Base-by-base conservation (phyloP, 2,113 vertebrate genomes). In the Clinocottus analis region DNA sequence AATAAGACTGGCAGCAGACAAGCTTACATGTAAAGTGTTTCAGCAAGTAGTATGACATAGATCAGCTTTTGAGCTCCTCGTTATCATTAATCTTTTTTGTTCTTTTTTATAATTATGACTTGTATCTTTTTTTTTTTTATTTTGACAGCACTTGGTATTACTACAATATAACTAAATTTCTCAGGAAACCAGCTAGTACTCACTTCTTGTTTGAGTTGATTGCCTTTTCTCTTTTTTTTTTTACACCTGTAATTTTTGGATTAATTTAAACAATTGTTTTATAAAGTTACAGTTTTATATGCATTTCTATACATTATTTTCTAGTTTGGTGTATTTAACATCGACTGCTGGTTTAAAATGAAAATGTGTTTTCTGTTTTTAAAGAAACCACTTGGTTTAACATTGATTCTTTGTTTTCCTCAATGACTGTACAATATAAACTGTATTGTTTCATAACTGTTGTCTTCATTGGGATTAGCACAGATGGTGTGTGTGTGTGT, bases 111-210 rank as follows among this genome's bases (percentile, higher is more conserved):
- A 10, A 27, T 84, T 72, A 25, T 16, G 41, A 81, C 3, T 45
- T 2, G 25, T 64, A 35, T n/a, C n/a, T n/a, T 51, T 37, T 13
- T 49, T 56, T 8, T 72, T 68, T 63, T 35, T 4, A 56, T 70
- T 83, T 67, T 78, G 79, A 85, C 79, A 83, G 77, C 78, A 86
- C 80, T 71, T 65, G 63, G 61, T 68, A 77, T 75, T 64, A 77
- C 77, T 77, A 81, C 74, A 81, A 56, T 72, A 55, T 70, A 79
- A 80, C 80, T 70, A 72, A 72, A 88, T 75, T 86, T 87, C 87
- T 93, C 91, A 93, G 91, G 92, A 93, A 90, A 85, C 71, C 62
- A 84, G 75, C 77, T 72, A 86, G 71, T 81, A 86, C 67, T 84
- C 65, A 83, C 59, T 75, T 35, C 12, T 80, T 78, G 68, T 87